Base-by-base conservation (phyloP, 2,888 invertebrate genomes). In the Dicranocentrus wangi region DNA sequence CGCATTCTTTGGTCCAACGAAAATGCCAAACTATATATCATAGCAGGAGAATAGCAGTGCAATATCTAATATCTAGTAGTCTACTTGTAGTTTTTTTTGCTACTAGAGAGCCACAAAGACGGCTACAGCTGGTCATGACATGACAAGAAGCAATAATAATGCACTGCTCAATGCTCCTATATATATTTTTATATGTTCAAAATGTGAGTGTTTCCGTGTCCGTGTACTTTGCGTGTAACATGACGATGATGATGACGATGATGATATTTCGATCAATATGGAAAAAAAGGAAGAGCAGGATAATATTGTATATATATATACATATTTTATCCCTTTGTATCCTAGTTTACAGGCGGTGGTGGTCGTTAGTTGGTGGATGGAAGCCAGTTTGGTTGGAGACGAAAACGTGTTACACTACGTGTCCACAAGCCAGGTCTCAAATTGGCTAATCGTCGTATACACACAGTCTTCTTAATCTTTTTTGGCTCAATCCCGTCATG, bases 211-310 rank as follows among this genome's bases (percentile, higher is more conserved):
- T 32, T 32, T 32, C 27, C 58, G 43, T 51, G 23, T 42, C 32
- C 23, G 7, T 17, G 63, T 39, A 19, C 25, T 15, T 17, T 71
- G 7, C 21, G n/a, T 32, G 65, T 23, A 43, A 21, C 28, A 25
- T 65, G 42, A 21, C n/a, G n/a, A n/a, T 65, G 65, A 65, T 17
- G 65, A 10, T 32, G 32, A 28, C 25, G 65, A 65, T 68, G 25
- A 47, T 47, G 51, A 47, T 68, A 47, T 76, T 77, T 69, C 77
- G 77, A 77, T 77, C 77, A 77, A 77, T 77, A 77, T 77, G 77
- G 69, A 51, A 75, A 70, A 21, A 69, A 70, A 70, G 2, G 28
- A 63, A 70, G 43, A 25, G 32, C 19, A 70, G 5, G 2, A 3
- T 66, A n/a, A n/a, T n/a, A n/a, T n/a, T n/a, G n/a, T n/a, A n/a